Evolutionary conservation across 2,888 invertebrate species (phyloP), one percentile per base, ranked within the genome.

Genomic region (Eupithecia exiguata): DNA sequence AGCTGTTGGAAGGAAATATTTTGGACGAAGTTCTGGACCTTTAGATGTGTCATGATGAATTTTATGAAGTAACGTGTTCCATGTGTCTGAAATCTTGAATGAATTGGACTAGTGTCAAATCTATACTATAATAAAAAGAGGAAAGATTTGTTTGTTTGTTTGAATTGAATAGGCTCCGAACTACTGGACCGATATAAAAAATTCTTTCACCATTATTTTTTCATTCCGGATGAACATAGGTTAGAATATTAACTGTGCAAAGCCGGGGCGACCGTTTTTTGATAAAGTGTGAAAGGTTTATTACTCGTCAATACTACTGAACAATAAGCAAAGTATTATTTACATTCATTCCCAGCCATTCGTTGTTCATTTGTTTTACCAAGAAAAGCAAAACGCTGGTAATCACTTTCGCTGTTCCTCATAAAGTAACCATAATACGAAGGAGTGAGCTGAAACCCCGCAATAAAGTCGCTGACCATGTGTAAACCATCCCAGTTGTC

Each of bases 401-500:
- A 58, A 80, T 80, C 63, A 77, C 71, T 79, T 78, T 77, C 78
- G 71, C 74, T 73, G 69, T 30, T n/a, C 69, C 68, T 72, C 71
- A 78, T 80, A 78, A 80, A 77, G 76, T 71, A 67, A 74, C 70
- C 70, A 73, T 74, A 77, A 53, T 77, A 75, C 71, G 79, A 78
- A 77, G 74, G 79, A 77, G 81, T 80, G 80, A 74, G 79, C 72
- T 76, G 53, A 72, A 61, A 73, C 81, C 80, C 75, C 80, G 84
- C 86, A 88, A 86, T 91, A 90, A 91, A 91, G 84, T 84, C 84
- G 81, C 80, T 83, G 84, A 79, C 83, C 83, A 80, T 87, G 89
- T 87, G 88, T 88, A 91, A 89, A 90, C 89, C 89, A 91, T 89
- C 84, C 87, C 80, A 82, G 85, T 86, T 91, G 92, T 92, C 92